These are phyloP conservation scores for Cephus spinipes DNA, from an alignment of 2,888 invertebrate species.

Conservation along the genomic window DNA sequence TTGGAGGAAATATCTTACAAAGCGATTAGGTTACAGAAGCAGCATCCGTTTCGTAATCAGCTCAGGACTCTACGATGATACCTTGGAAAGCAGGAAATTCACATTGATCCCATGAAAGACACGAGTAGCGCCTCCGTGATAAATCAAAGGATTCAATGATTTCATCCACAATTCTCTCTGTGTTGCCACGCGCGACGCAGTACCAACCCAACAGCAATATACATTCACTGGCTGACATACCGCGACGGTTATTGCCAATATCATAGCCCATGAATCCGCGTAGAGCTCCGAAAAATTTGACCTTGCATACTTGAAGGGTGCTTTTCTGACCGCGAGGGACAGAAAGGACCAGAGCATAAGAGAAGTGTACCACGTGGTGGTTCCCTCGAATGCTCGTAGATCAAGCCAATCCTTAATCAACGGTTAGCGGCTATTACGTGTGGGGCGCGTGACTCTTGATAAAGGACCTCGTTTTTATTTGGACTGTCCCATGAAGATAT, in stretches of 20 bases:
- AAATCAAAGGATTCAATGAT: constrained; percentile 4
- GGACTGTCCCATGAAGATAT: constrained; percentile 4
- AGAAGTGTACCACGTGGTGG: neutral
- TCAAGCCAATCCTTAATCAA: constrained; percentile 12
- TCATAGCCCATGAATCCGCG: constrained; percentile 4
- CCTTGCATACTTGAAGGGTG: constrained; percentile 6
- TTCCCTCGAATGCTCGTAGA: neutral
- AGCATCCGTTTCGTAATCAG: neutral
- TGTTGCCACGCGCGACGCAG: constrained; percentile 17
- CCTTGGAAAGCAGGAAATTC: constrained; percentile 10
- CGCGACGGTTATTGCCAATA: constrained; percentile 7
- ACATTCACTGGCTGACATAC: constrained; percentile 1
- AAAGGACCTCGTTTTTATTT: constrained; percentile 13
- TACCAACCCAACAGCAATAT: neutral
- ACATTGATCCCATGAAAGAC: neutral
- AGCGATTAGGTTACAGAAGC: neutral
- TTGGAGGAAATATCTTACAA: neutral
- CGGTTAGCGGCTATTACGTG: constrained; percentile 11
- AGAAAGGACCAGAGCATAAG: neutral
- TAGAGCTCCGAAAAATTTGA: neutral
- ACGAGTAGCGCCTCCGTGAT: too few relatives aligned
- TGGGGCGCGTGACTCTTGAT: constrained; percentile 10
- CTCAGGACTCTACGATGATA: constrained; percentile 27
- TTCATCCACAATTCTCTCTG: constrained; percentile 25
- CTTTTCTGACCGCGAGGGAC: neutral